Conservation (phyloP, 2,113 vertebrate species). For the Cephalopholis sonnerati region DNA sequence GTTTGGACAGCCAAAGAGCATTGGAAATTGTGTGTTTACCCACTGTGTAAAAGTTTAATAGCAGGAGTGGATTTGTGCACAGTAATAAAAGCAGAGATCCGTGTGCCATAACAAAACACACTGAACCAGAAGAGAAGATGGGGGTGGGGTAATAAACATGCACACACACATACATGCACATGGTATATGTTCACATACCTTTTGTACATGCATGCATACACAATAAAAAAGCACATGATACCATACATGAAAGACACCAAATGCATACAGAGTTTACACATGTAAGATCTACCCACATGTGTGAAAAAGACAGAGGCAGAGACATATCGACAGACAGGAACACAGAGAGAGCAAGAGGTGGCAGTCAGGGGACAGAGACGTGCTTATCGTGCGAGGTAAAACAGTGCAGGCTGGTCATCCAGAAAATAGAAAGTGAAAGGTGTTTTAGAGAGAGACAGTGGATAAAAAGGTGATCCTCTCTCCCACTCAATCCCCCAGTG, state of each 20-base stretch:
- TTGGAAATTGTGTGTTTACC: conserved; percentile 46
- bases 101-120: background rate
- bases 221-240: background rate
- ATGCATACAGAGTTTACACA: background rate
- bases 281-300: background rate
- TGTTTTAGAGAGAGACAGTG: conserved; percentile 60
- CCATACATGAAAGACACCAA: background rate
- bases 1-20: conserved; percentile 32
- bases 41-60: conserved; percentile 46
- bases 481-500: conserved; percentile 47
- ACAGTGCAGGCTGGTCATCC: conserved; percentile 64
- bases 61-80: conserved; percentile 23
- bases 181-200: background rate
- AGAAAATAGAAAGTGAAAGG: conserved; percentile 79
- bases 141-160: background rate
- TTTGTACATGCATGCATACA: background rate
- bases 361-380: conserved; percentile 30
- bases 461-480: conserved; percentile 72
- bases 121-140: background rate
- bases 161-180: background rate
- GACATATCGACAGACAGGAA: background rate
- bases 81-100: conserved; percentile 35
- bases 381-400: conserved; percentile 52
- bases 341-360: background rate
- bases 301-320: background rate